Base-by-base conservation (phyloP, 2,113 vertebrate genomes). In the Barnardius zonarius region DNA sequence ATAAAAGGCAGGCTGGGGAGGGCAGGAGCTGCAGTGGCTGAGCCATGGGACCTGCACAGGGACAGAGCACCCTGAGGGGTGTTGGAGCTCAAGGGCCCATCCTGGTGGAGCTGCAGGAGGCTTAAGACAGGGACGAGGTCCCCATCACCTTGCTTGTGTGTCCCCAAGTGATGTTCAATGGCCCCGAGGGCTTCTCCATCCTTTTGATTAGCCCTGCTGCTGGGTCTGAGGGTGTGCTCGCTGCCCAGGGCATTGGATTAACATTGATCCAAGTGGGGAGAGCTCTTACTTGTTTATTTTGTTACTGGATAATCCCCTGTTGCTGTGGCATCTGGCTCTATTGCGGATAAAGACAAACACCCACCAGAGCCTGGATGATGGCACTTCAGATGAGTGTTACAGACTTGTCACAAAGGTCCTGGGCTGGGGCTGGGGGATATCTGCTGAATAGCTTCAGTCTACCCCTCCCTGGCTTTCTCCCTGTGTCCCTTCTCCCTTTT, bases 211-310 rank as follows among this genome's bases (percentile, higher is more conserved):
- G 79, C 95, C 52, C 51, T 80, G 80, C 62, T 83, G 46, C 62
- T 93, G 95, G 89, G 79, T 5, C 39, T 54, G 52, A 84, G 67
- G 66, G 66, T 41, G 87, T 90, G 72, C 88, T 94, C 62, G 84
- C 83, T 0, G 6, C 88, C 91, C 83, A 77, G 79, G 83, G 87
- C 95, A 84, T 66, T 48, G 91, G 95, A 93, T 96, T 96, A 97
- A n/a, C 76, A 74, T 70, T 73, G 80, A 94, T 96, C 90, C 90
- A 39, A 77, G 72, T 41, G 72, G 35, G 49, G 48, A 96, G 82
- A 95, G 76, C 85, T 94, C 83, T 74, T 96, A 75, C 37, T 95
- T 96, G 79, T 95, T 93, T 94, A 94, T 95, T 96, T 94, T 37
- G 72, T 77, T 89, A 83, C 72, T 84, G 92, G 92, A 83, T 96